A percentile compares a stretch with the other conserved stretches of the same genome.
Conservation (phyloP, 2,113 vertebrate genomes). For the Asarcornis scutulata region DNA sequence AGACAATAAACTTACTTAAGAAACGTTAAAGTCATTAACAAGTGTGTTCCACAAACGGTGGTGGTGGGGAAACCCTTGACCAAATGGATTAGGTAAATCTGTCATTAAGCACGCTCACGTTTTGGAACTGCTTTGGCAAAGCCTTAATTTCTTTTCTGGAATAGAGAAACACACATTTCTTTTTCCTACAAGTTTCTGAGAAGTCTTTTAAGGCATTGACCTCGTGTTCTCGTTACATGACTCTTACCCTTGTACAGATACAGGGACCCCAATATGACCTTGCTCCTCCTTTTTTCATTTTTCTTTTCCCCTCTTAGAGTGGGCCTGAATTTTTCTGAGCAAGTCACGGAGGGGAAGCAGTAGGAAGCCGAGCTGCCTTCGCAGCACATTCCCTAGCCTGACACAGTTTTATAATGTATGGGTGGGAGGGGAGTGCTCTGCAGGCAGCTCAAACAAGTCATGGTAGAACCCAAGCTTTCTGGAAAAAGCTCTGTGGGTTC, state of each 20-base stretch:
- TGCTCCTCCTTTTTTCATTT: not conserved
- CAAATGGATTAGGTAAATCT: not conserved
- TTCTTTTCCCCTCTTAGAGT: not conserved
- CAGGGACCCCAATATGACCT: not conserved
- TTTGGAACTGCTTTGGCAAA: not conserved
- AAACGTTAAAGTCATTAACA: not conserved
- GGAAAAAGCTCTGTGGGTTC: not conserved
- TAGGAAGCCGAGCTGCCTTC: not conserved
- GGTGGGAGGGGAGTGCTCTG: conserved; percentile 24
- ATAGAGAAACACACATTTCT: not conserved
- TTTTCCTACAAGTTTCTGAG: not conserved
- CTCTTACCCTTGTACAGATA: not conserved
- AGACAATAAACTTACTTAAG: not conserved
- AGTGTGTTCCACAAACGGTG: not conserved
- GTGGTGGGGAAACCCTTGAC: not conserved
- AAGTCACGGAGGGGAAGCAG: not conserved
- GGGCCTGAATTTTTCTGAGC: not conserved
- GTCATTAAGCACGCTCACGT: not conserved
- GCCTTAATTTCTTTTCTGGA: not conserved
- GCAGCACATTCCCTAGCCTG: conserved; percentile 31
- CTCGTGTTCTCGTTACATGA: not conserved
- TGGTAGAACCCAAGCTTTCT: not conserved
- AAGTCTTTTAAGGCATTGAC: not conserved
- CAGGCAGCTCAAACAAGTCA: not conserved
- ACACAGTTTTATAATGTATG: not conserved